Base-by-base conservation (phyloP, 2,888 invertebrate genomes). In the Drosophila ezoana region DNA sequence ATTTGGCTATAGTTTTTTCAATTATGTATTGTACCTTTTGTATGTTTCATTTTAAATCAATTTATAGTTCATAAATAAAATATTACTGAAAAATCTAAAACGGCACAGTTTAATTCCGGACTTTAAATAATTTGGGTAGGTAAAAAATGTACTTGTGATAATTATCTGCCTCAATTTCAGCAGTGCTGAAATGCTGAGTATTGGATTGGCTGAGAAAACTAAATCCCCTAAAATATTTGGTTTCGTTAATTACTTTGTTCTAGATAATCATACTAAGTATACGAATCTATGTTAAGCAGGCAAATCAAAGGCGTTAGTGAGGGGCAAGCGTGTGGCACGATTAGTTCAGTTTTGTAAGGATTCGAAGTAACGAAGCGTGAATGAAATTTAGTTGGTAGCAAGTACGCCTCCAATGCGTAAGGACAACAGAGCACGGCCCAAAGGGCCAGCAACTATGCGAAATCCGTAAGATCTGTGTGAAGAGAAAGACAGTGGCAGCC, bases 1-100 rank as follows among this genome's bases (percentile, higher is more conserved):
- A 57, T 76, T 86, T 47, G 47, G 59, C 66, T 83, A 41, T 72
- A 62, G 48, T 45, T 70, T 61, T 63, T 59, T 49, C 43, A 62
- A 65, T 76, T 82, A 68, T 82, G 79, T 70, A 68, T 60, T 64
- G 64, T 80, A 80, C 53, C 60, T 74, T 86, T 83, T 74, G 54
- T 79, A 86, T 68, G 48, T 72, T 81, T 83, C 18, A 61, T 74
- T 81, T 81, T 49, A 41, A 75, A 66, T 64, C 60, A 66, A 72
- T 64, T 68, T 65, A 65, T 67, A 68, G 58, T 57, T 67, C 64
- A 64, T 71, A 56, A 70, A 76, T 71, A 74, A 70, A 71, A 61
- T 66, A 78, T 64, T 61, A 78, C 14, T 58, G 58, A 65, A 66
- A 73, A 64, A 23, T 53, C 33, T 5, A 13, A 20, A 38, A 3